Evolutionary conservation across 2,113 vertebrate species (phyloP).

Genomic region (Vombatus ursinus): DNA sequence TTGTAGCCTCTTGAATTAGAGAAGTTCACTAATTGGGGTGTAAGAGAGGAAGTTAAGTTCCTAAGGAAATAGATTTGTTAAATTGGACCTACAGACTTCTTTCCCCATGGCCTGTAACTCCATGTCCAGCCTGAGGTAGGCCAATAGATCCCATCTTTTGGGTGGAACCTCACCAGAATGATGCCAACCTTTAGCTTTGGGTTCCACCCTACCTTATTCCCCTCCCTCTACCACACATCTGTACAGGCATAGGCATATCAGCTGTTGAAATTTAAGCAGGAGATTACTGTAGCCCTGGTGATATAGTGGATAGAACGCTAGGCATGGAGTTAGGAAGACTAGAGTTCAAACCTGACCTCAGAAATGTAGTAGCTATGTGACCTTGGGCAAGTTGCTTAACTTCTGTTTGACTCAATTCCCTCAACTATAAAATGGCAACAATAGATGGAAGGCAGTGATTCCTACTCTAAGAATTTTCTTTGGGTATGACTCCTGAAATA

Average conservation of each 20-base stretch:
- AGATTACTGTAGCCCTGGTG: not conserved
- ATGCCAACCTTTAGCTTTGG: not conserved
- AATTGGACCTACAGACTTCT: not conserved
- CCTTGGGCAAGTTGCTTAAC: not conserved
- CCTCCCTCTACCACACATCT: not conserved
- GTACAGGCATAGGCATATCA: not conserved
- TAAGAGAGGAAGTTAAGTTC: not conserved
- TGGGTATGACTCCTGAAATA: not conserved
- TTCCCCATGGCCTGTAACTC: not conserved
- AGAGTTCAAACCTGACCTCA: not conserved
- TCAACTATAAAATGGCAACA: not conserved
- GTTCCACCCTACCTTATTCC: not conserved
- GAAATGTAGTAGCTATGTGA: not conserved
- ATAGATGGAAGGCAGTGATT: not conserved
- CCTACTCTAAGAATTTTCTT: not conserved
- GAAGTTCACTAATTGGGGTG: not conserved
- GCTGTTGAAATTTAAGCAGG: not conserved
- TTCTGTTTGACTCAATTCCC: not conserved
- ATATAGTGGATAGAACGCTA: no score
- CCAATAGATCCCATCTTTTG: not conserved
- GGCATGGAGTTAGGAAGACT: not conserved
- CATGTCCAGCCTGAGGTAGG: not conserved
- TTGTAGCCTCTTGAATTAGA: not conserved
- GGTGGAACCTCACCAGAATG: not conserved
- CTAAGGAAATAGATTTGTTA: not conserved